phyloP scores from a whole-genome alignment of 53 echinoderm and acorn worm genomes.

The Glandiceps talaboti region DNA sequence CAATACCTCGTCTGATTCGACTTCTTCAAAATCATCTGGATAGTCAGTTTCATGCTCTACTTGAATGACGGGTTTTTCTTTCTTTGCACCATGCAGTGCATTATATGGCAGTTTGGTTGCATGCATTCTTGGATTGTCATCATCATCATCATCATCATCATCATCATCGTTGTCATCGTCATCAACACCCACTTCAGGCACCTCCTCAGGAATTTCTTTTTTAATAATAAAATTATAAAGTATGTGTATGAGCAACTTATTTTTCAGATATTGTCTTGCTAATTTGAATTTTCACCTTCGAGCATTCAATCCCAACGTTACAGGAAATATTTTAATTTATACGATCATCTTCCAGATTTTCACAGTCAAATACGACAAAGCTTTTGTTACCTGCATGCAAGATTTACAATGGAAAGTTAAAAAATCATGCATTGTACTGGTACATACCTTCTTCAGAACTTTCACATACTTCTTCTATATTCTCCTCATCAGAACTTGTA shows the following conservation, averaged over 20 bases:
- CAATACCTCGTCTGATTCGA: constrained; percentile 19
- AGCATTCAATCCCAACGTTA: too few relatives aligned
- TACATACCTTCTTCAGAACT: neutral
- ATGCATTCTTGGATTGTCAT: neutral
- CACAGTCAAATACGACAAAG: too few relatives aligned
- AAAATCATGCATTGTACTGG: too few relatives aligned
- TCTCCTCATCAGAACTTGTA: constrained; percentile 59
- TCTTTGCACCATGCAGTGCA: constrained; percentile 2
- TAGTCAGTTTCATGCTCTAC: constrained; percentile 41
- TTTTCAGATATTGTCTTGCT: too few relatives aligned
- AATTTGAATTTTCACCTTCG: too few relatives aligned
- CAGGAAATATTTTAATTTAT: too few relatives aligned
- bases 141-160: neutral
- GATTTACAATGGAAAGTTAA: too few relatives aligned
- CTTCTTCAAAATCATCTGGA: constrained; percentile 38
- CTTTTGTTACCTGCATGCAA: too few relatives aligned
- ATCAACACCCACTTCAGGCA: constrained; percentile 18
- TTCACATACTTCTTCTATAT: neutral
- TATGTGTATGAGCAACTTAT: too few relatives aligned
- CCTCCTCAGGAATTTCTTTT: constrained; percentile 57
- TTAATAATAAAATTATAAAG: too few relatives aligned
- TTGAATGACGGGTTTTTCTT: neutral
- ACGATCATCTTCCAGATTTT: too few relatives aligned
- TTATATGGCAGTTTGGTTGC: too few relatives aligned
- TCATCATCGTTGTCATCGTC: constrained; percentile 3